Percentiles rank a stretch among this genome's conserved stretches.
phyloP scores from a whole-genome alignment of 2,888 invertebrate species.

The Corbicula japonica region DNA sequence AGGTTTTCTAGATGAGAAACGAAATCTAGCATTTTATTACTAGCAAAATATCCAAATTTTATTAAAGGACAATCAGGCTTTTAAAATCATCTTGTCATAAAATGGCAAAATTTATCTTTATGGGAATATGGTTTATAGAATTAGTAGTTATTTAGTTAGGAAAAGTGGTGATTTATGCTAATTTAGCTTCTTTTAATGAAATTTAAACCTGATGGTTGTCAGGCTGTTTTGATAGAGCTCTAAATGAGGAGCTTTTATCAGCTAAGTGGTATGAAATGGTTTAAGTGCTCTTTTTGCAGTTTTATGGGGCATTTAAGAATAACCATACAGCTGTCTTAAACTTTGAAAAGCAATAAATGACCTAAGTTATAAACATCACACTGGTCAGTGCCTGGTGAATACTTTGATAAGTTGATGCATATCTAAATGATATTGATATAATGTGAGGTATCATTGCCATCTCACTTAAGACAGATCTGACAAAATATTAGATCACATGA shows the following conservation, averaged over 20 bases:
- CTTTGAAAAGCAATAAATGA: background rate
- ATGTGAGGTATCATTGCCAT: too few species aligned
- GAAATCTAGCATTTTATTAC: too few species aligned
- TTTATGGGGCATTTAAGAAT: slow-evolving; percentile 5
- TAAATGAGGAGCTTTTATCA: slow-evolving; percentile 5
- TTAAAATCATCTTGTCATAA: too few species aligned
- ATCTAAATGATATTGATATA: too few species aligned
- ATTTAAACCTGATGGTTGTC: slow-evolving; percentile 29
- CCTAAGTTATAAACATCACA: too few species aligned
- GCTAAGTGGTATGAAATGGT: slow-evolving; percentile 12
- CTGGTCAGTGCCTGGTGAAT: too few species aligned
- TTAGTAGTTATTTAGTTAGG: background rate
- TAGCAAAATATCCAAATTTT: too few species aligned
- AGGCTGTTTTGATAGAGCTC: slow-evolving; percentile 2
- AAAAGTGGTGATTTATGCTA: slow-evolving; percentile 31
- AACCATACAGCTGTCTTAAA: background rate
- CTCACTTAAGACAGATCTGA: too few species aligned
- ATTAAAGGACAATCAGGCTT: too few species aligned
- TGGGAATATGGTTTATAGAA: slow-evolving; percentile 5
- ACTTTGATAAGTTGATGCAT: too few species aligned
- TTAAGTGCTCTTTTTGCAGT: background rate
- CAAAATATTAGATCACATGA: too few species aligned
- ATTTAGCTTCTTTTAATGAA: slow-evolving; percentile 31
- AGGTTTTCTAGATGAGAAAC: too few species aligned
- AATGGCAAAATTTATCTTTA: slow-evolving; percentile 10